These are phyloP conservation scores for Metacarcinus magister DNA, from an alignment of 2,888 invertebrate species.

Conservation along the genomic window DNA sequence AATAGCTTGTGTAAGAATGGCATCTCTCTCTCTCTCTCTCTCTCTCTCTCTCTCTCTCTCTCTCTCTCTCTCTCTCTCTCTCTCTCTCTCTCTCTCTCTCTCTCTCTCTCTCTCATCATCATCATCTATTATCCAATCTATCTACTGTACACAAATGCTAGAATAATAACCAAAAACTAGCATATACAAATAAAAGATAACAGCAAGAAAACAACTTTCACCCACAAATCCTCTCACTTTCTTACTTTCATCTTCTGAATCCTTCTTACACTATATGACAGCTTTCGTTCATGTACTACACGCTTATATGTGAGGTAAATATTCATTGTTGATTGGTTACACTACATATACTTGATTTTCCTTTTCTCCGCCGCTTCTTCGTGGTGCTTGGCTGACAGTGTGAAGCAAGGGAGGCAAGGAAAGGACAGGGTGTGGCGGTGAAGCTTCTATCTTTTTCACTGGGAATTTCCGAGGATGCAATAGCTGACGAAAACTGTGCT, in stretches of 20 bases:
- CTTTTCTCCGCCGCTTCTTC: background rate
- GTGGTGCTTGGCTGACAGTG: background rate
- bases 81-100: constrained; percentile 18
- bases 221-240: background rate
- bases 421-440: background rate
- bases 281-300: background rate
- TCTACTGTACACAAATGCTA: background rate
- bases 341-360: background rate
- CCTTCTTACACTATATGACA: background rate
- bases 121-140: background rate
- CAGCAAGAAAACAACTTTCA: background rate
- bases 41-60: no score
- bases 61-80: no score
- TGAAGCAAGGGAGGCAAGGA: background rate
- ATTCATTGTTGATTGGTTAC: background rate
- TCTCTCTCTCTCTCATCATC: background rate
- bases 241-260: background rate
- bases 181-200: background rate
- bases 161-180: background rate
- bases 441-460: background rate
- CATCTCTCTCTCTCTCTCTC: no score
- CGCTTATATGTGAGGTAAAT: background rate
- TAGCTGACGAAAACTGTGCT: background rate
- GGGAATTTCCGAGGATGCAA: background rate
- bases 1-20: no score